Evolutionary conservation across 1,140 invertebrate species (phyloP).

Genomic region (Drusus annulatus): DNA sequence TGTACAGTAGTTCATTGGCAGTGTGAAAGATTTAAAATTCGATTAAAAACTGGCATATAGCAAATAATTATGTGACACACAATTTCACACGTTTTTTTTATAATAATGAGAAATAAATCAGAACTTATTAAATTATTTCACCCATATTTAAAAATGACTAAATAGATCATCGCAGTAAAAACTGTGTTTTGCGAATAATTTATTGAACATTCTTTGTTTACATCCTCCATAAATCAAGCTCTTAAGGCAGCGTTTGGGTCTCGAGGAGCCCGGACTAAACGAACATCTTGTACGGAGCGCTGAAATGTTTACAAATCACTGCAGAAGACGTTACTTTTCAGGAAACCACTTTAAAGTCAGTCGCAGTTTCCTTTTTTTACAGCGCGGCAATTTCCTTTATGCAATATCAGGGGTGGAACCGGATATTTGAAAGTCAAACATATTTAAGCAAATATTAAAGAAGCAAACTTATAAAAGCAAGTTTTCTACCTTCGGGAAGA

Average conservation of each 20-base stretch:
- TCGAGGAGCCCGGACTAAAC: background rate
- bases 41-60: too few species aligned
- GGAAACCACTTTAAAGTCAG: conserved; percentile 58
- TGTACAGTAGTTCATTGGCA: too few species aligned
- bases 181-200: too few species aligned
- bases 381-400: conserved; percentile 56
- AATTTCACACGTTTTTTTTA: too few species aligned
- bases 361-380: conserved; percentile 54
- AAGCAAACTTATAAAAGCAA: conserved; percentile 20
- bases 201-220: background rate
- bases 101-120: too few species aligned
- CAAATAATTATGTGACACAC: too few species aligned
- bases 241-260: background rate
- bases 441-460: conserved; percentile 49
- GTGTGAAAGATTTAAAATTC: too few species aligned
- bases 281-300: conserved; percentile 13
- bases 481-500: too few species aligned
- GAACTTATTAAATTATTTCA: too few species aligned
- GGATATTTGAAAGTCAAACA: conserved; percentile 56
- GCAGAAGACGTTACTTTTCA: conserved; percentile 54
- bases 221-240: background rate
- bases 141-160: too few species aligned
- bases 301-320: conserved; percentile 58
- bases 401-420: conserved; percentile 49
- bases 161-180: too few species aligned